phyloP scores from a whole-genome alignment of 2,113 vertebrate species.

The Jacana jacana region DNA sequence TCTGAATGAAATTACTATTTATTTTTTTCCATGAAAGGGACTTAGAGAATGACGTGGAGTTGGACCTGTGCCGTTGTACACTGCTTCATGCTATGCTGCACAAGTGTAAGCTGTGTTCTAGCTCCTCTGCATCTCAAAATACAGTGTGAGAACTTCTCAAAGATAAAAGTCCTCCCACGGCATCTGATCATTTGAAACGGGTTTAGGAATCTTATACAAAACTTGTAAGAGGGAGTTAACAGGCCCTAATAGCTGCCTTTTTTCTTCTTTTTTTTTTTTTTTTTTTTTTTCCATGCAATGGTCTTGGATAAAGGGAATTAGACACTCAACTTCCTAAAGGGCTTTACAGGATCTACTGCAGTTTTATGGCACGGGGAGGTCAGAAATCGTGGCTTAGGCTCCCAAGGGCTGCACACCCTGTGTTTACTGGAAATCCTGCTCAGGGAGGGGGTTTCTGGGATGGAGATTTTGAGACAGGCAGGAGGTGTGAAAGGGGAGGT shows the following conservation, averaged over 20 bases:
- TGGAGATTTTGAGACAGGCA: neutral
- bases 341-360: neutral
- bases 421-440: neutral
- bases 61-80: neutral
- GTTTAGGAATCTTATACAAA: neutral
- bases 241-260: neutral
- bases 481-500: neutral
- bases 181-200: neutral
- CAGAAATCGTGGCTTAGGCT: neutral
- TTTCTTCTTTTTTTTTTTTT: neutral
- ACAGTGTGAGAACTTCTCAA: neutral
- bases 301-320: neutral
- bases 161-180: neutral
- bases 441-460: rapidly evolving
- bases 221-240: neutral
- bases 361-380: neutral
- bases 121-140: neutral
- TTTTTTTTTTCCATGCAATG: neutral
- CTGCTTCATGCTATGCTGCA: too few species aligned
- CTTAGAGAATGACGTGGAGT: neutral
- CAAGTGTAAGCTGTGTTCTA: neutral
- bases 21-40: neutral
- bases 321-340: neutral
- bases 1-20: neutral
- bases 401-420: neutral